Base-by-base conservation (phyloP, 1,140 invertebrate species). In the Patella vulgata region DNA sequence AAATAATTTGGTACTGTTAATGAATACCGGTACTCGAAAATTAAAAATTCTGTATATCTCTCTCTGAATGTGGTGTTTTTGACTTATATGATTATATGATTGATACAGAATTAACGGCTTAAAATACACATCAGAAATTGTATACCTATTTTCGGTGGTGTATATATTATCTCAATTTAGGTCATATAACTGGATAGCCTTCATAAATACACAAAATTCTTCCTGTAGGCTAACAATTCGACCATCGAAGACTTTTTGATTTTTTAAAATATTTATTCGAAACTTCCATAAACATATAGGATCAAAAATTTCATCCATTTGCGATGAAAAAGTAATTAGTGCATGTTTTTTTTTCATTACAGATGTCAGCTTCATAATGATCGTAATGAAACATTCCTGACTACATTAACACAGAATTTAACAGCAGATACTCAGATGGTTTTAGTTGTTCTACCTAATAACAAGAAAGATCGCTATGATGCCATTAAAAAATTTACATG, bases 401-500 rank as follows among this genome's bases (percentile, higher is more conserved):
- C 50, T 19, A 65, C 69, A 17, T 3, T 81, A 11, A 64, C 62
- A 51, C 48, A 70, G 12, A 36, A 61, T 5, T 47, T 80, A 0
- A 63, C 39, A 3, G 17, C 48, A 14, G 8, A 64, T 9, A 77
- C 76, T 9, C 75, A 80, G 60, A 53, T 82, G 31, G 76, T 74
- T 9, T 39, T 82, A 46, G 70, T 64, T 48, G 52, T 82, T 47
- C 42, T 79, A 1, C 74, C 74, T 2, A 71, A 65, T 6, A 80
- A 78, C 65, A 70, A 67, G 47, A 91, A 92, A 58, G 95, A 97
- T 77, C 84, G 93, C 25, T 98, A 98, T 78, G 85, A 89, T 9
- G 90, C 92, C 0, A 89, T 97, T 0, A 98, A 98, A 84, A 93
- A 90, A 71, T 83, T 94, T 0, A 95, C 93, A 74, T 95, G 92